A percentile compares a stretch with the other conserved stretches of the same genome.
Conservation (phyloP, 92 coral and sea anemone species). For the Siderastrea radians region DNA sequence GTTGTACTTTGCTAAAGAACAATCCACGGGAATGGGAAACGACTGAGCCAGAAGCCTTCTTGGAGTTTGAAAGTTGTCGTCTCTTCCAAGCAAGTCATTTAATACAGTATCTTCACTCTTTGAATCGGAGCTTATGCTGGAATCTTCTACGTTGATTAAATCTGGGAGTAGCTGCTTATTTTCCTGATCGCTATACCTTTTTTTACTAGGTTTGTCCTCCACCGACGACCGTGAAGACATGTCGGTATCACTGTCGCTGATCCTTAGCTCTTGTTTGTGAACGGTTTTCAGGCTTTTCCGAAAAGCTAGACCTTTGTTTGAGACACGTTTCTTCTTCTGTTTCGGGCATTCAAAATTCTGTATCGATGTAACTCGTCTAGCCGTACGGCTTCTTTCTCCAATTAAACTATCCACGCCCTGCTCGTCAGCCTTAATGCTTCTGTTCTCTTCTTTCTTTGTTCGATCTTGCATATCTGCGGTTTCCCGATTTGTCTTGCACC, state of each 20-base stretch:
- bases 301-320: conserved; percentile 3
- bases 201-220: no score
- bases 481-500: background rate
- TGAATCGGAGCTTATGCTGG: no score
- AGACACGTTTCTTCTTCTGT: background rate
- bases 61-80: conserved; percentile 11
- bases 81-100: conserved; percentile 2
- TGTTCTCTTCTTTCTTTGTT: background rate
- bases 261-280: background rate
- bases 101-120: background rate
- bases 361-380: no score
- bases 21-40: background rate
- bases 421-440: background rate
- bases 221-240: no score
- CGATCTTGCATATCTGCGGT: background rate
- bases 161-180: background rate
- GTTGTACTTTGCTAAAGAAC: no score
- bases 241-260: background rate
- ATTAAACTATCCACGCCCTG: background rate
- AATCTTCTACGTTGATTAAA: background rate
- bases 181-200: background rate
- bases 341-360: background rate
- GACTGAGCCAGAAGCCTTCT: conserved; percentile 11
- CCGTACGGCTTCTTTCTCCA: background rate
- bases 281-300: background rate